These are phyloP conservation scores for Tubulanus polymorphus DNA, from an alignment of 2,888 invertebrate species.

Conservation along the genomic window DNA sequence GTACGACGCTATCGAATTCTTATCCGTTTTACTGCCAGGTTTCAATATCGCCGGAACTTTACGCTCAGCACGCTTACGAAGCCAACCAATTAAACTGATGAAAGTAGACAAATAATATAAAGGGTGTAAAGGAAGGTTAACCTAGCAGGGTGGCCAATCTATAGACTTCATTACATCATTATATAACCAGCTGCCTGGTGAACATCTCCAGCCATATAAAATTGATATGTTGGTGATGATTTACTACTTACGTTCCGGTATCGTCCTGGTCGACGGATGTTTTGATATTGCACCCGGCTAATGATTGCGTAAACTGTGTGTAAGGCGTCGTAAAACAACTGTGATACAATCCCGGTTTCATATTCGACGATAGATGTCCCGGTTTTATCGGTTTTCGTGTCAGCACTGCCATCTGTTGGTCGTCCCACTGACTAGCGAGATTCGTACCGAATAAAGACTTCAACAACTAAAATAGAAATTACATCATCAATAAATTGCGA, in stretches of 20 bases:
- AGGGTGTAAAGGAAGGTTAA: too few species aligned
- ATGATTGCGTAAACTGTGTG: slow-evolving; percentile 52
- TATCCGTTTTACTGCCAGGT: slow-evolving; percentile 50
- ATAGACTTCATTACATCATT: too few species aligned
- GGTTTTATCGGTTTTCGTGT: slow-evolving; percentile 36
- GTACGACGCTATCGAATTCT: slow-evolving; percentile 65
- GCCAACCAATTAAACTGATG: slow-evolving; percentile 49
- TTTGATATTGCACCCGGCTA: slow-evolving; percentile 43
- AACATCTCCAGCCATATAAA: too few species aligned
- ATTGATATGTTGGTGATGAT: too few species aligned
- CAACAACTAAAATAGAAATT: too few species aligned
- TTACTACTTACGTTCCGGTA: slow-evolving; percentile 33
- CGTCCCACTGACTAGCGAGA: slow-evolving; percentile 56
- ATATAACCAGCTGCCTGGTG: too few species aligned
- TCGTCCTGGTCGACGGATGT: slow-evolving; percentile 39
- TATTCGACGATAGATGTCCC: slow-evolving; percentile 30
- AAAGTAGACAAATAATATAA: too few species aligned
- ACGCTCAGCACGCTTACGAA: slow-evolving; percentile 50
- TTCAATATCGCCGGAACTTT: slow-evolving; percentile 56
- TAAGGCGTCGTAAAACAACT: slow-evolving; percentile 52
- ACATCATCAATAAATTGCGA: too few species aligned
- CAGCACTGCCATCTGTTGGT: slow-evolving; percentile 23
- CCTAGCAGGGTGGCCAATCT: too few species aligned
- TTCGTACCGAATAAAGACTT: slow-evolving; percentile 75
- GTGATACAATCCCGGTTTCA: slow-evolving; percentile 52